Base-by-base conservation (phyloP, 2,888 invertebrate genomes). In the Lutraria lutraria region DNA sequence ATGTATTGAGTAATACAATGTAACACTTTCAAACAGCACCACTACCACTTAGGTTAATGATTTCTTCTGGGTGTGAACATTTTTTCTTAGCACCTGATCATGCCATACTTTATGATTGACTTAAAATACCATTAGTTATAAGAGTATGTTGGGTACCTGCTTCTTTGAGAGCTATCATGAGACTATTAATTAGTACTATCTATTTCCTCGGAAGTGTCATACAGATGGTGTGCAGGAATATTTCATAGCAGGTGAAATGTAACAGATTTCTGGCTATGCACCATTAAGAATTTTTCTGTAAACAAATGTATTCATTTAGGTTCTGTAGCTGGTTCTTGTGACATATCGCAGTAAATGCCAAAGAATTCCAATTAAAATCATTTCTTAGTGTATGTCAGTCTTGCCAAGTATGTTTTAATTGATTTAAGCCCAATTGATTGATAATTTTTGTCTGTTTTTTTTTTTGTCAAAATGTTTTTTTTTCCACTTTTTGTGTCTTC, bases 351-450 rank as follows among this genome's bases (percentile, higher is more conserved):
- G 76, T 76, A 34, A 34, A 31, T 76, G 76, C 76, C 76, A 76
- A 76, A 76, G 76, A 76, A 76, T 76, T 76, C 76, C 76, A 76
- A 76, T 76, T 76, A 76, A 76, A 76, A 76, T 76, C 31, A 76
- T 34, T 34, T 76, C 29, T 76, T 6, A 76, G 76, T 34, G 76
- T 76, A 25, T 76, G 76, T 31, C 31, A 25, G 76, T 16, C 15
- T 76, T 31, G 76, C 76, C 19, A 76, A 76, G 76, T 76, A 76
- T 76, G 76, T 76, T 76, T 76, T 76, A 34, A 76, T 76, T 76
- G 29, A 19, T 76, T 76, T 76, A 31, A 31, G 16, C 19, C 31
- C 34, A 76, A 34, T 76, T 31, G 76, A 34, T 76, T 76, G 76
- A 34, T 31, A 34, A 76, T 76, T 34, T 31, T 76, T 76, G 34